phyloP scores from a whole-genome alignment of 2,797 vertebrate species.

The Holocentrus rufus region DNA sequence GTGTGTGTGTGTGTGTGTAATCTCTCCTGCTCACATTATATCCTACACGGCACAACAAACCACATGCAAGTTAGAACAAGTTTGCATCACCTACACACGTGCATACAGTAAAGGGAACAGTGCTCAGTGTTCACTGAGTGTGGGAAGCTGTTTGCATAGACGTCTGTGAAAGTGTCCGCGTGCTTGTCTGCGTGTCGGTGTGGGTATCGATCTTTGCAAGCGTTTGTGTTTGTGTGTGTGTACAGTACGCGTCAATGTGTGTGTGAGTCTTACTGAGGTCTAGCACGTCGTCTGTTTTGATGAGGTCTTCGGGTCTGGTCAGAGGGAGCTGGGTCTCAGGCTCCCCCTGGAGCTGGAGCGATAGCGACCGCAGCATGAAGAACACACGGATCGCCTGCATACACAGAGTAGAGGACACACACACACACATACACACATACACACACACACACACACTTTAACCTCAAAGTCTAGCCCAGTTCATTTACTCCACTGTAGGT shows the following conservation, averaged over 20 bases:
- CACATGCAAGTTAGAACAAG: slow-evolving; percentile 42
- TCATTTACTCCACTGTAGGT: too few species aligned
- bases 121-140: slow-evolving; percentile 18
- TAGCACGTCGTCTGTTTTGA: slow-evolving; percentile 96
- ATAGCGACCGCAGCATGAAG: slow-evolving; percentile 95
- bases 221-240: slow-evolving; percentile 12
- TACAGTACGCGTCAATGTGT: neutral
- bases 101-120: slow-evolving; percentile 11
- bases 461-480: too few species aligned
- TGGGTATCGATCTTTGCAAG: slow-evolving; percentile 25
- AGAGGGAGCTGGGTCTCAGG: slow-evolving; percentile 95
- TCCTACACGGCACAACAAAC: neutral
- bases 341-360: slow-evolving; percentile 89
- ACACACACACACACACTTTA: slow-evolving; percentile 16
- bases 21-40: neutral
- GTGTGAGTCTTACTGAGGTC: slow-evolving; percentile 89
- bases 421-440: slow-evolving; percentile 15
- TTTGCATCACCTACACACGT: slow-evolving; percentile 41
- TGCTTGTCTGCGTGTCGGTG: slow-evolving; percentile 1
- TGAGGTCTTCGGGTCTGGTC: slow-evolving; percentile 93
- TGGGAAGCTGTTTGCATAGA: slow-evolving; percentile 4
- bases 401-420: slow-evolving; percentile 12
- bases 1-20: too few species aligned
- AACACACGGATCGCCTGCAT: slow-evolving; percentile 95
- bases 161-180: neutral